These are phyloP conservation scores for Calypte anna DNA, from an alignment of 2,113 vertebrate genomes.

Conservation along the genomic window DNA sequence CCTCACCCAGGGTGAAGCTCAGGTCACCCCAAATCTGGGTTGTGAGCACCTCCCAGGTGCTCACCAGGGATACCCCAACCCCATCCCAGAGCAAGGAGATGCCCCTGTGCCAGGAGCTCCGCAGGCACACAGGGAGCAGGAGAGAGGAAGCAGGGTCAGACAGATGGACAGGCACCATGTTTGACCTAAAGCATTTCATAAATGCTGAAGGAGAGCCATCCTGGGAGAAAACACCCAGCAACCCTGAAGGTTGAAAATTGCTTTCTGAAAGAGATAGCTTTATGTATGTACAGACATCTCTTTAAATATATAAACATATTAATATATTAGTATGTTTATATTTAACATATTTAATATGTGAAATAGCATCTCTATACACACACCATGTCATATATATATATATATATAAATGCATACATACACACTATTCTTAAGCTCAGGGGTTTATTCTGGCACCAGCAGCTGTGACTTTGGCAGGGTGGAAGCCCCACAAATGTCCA, in stretches of 20 bases:
- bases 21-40: background rate
- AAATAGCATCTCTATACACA: background rate
- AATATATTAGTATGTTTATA: background rate
- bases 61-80: background rate
- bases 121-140: rapidly evolving
- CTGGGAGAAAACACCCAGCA: background rate
- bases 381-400: rapidly evolving
- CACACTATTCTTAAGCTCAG: background rate
- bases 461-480: background rate
- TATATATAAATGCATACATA: too few relatives aligned
- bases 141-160: background rate
- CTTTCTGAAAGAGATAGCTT: background rate
- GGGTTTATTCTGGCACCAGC: background rate
- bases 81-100: background rate
- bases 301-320: background rate
- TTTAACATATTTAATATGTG: background rate
- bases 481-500: background rate
- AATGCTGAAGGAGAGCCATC: background rate
- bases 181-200: background rate
- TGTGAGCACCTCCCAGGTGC: background rate
- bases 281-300: background rate
- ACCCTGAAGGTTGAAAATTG: background rate
- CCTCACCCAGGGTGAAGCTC: background rate
- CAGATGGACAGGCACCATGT: background rate
- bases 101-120: background rate